A percentile compares a stretch with the other conserved stretches of the same genome.
Evolutionary conservation across 2,888 invertebrate genomes (phyloP).

Genomic region (Cerastis leucographa): DNA sequence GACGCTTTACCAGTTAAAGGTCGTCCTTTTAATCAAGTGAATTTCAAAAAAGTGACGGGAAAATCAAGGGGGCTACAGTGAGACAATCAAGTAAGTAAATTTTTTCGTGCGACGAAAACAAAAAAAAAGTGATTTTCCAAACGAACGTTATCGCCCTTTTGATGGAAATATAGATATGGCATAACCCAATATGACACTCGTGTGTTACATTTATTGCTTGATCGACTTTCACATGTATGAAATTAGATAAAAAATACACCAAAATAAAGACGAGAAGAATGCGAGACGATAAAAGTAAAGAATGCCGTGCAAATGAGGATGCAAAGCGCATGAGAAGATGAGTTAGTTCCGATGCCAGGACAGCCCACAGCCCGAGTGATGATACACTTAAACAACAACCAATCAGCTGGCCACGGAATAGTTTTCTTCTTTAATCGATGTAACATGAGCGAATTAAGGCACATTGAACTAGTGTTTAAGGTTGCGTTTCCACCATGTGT

Average conservation of each 20-base stretch:
- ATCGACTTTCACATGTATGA: too few species aligned
- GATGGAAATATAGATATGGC: too few species aligned
- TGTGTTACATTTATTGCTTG: too few species aligned
- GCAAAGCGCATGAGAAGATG: constrained; percentile 43
- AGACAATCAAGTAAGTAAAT: too few species aligned
- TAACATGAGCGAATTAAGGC: constrained; percentile 13
- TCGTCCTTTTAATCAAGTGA: too few species aligned
- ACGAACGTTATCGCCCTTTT: too few species aligned
- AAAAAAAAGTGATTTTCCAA: too few species aligned
- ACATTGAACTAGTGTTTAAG: neutral
- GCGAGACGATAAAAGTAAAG: constrained; percentile 1
- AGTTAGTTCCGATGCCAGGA: constrained; percentile 36
- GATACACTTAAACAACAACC: constrained; percentile 44
- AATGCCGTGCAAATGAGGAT: constrained; percentile 51
- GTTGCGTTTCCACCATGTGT: neutral
- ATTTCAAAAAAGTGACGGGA: too few species aligned
- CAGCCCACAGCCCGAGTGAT: constrained; percentile 39
- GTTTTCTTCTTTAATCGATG: neutral
- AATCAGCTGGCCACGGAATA: constrained; percentile 43
- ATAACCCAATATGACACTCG: too few species aligned
- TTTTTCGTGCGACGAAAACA: too few species aligned
- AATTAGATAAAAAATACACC: neutral
- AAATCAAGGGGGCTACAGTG: too few species aligned
- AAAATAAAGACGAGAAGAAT: neutral
- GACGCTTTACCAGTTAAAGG: too few species aligned